A percentile compares a stretch with the other conserved stretches of the same genome.
phyloP scores from a whole-genome alignment of 1,140 invertebrate species.

The Holcopasites calliopsidis region DNA sequence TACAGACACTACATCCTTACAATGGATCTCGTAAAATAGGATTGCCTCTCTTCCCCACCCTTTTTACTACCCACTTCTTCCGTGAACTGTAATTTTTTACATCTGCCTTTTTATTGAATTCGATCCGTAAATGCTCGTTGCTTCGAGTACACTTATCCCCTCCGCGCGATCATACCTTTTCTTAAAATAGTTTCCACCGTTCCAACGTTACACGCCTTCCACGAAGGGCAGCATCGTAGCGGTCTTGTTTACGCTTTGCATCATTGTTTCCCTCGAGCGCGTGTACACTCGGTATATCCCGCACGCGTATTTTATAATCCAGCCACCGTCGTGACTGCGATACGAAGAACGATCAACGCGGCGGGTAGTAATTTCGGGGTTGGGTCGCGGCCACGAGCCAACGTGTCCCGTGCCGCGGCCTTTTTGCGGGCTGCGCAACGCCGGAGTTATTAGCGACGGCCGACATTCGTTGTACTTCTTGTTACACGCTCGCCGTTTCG shows the following conservation, averaged over 20 bases:
- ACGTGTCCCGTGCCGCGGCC: constrained; percentile 52
- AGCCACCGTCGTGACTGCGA: constrained; percentile 22
- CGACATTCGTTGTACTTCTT: constrained; percentile 57
- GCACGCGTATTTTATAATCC: constrained; percentile 52
- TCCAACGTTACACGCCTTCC: constrained; percentile 17
- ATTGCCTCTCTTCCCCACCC: too few relatives aligned
- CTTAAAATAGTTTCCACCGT: constrained; percentile 1
- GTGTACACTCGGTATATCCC: neutral
- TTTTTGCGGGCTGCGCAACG: constrained; percentile 48
- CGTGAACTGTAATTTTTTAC: neutral
- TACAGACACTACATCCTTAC: constrained; percentile 10
- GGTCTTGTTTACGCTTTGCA: too few relatives aligned
- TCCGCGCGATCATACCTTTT: neutral
- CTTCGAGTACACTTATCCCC: neutral
- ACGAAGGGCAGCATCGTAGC: too few relatives aligned
- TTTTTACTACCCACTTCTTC: constrained; percentile 28
- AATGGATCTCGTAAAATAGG: constrained; percentile 13
- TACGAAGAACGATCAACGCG: constrained; percentile 57
- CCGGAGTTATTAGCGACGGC: constrained; percentile 57
- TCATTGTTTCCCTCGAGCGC: neutral
- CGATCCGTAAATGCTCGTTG: neutral
- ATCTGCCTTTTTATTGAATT: neutral
- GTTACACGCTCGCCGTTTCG: constrained; percentile 43
- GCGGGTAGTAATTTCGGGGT: constrained; percentile 53
- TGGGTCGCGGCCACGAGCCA: constrained; percentile 39